Evolutionary conservation across 1,140 invertebrate species (phyloP).

Genomic region (Papilio xuthus): DNA sequence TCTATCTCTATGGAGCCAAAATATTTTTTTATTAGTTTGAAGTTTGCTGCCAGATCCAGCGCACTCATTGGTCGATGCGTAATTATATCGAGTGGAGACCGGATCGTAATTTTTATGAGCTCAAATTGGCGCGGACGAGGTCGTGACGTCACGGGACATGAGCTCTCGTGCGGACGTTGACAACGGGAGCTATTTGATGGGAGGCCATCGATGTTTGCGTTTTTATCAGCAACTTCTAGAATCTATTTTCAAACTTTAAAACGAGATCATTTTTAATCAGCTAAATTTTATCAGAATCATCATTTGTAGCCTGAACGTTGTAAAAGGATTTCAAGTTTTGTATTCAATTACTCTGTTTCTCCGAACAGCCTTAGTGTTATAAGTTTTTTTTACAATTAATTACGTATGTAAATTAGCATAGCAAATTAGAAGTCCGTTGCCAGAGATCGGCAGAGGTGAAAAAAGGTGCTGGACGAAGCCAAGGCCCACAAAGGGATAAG

Average conservation of each 20-base stretch:
- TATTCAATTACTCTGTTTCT: no score
- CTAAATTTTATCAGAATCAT: slow-evolving; percentile 5
- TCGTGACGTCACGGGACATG: slow-evolving; percentile 55
- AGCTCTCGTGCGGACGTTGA: slow-evolving; percentile 44
- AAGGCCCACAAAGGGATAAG: no score
- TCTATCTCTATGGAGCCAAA: neutral
- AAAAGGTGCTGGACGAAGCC: no score
- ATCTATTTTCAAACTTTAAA: neutral
- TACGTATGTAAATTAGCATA: no score
- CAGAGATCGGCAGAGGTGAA: no score
- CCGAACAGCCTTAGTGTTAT: no score
- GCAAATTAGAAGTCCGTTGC: no score
- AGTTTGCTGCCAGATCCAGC: slow-evolving; percentile 12
- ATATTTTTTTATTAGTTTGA: slow-evolving; percentile 4
- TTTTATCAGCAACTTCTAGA: neutral
- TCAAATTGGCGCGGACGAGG: slow-evolving; percentile 53
- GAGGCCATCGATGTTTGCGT: slow-evolving; percentile 1
- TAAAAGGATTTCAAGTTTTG: no score
- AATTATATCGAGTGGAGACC: slow-evolving; percentile 59
- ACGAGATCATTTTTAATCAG: neutral
- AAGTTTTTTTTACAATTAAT: no score
- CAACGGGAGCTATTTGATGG: slow-evolving; percentile 31
- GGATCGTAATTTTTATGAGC: slow-evolving; percentile 64
- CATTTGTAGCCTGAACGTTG: no score
- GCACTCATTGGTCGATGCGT: slow-evolving; percentile 41